These are phyloP conservation scores for Lobophora halterata DNA, from an alignment of 2,888 invertebrate genomes.

Conservation along the genomic window DNA sequence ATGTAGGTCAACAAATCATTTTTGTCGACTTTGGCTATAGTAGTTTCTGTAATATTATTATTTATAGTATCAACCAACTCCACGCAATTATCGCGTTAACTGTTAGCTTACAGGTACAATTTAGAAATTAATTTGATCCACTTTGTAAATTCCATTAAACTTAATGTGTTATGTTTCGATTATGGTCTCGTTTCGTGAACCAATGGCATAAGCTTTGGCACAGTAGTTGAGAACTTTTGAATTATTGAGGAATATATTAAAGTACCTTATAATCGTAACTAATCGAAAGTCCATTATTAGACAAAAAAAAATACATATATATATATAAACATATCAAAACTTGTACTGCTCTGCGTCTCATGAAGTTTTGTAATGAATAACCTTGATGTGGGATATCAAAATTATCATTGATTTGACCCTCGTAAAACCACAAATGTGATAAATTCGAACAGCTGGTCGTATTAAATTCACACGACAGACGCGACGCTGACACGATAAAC, in stretches of 20 bases:
- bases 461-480: constrained; percentile 27
- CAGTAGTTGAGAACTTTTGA: too few relatives aligned
- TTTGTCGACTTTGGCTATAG: constrained; percentile 42
- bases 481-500: constrained; percentile 23
- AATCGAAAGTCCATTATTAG: too few relatives aligned
- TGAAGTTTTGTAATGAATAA: constrained; percentile 25
- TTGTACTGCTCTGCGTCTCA: too few relatives aligned
- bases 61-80: constrained; percentile 60
- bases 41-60: constrained; percentile 55
- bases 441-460: constrained; percentile 32
- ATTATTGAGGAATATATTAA: too few relatives aligned
- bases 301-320: too few relatives aligned
- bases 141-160: too few relatives aligned
- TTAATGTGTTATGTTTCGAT: too few relatives aligned
- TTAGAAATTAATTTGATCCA: constrained; percentile 11
- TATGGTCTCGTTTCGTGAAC: too few relatives aligned
- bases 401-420: constrained; percentile 31
- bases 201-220: too few relatives aligned
- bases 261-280: too few relatives aligned
- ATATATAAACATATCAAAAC: too few relatives aligned
- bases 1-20: too few relatives aligned
- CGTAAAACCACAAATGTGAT: constrained; percentile 30
- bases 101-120: constrained; percentile 31
- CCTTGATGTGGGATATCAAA: constrained; percentile 29
- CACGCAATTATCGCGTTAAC: constrained; percentile 51